Evolutionary conservation across 2,797 vertebrate genomes (phyloP), one percentile per base, ranked within the genome.

Genomic region (Salmo trutta): DNA sequence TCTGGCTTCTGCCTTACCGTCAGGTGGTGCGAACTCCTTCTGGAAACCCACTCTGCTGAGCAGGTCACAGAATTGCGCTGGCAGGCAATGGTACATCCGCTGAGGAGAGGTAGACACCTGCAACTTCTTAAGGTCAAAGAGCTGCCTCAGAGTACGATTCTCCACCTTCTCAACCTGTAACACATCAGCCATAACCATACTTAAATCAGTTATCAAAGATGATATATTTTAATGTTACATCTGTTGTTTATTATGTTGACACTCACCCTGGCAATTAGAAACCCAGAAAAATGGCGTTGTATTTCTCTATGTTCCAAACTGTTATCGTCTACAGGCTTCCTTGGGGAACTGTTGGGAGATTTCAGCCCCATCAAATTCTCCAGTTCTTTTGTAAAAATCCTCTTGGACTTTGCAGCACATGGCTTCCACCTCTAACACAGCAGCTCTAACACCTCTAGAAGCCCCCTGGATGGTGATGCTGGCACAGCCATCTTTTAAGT

Each of bases 81-180:
- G 94, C 62, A 98, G 91, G 8, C 75, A 17, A 75, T 97, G 96
- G 74, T 95, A 95, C 82, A 98, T 75, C 3, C 0, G 68, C 29
- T 70, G 1, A 0, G 64, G 77, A 67, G 0, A 10, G 51, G 0
- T 19, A 79, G 89, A 75, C 31, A 4, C 3, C 31, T 41, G 17
- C 0, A 91, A 51, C 84, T 86, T 91, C 87, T 94, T 95, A 6
- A 78, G 52, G 1, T 93, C 75, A 83, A 96, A 98, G 51, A 92
- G 78, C 66, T 8, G 4, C 81, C 71, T 15, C 81, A 99, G 88
- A 1, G 83, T 1, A 0, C 0, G 0, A 82, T 97, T 98, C 17
- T 91, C 17, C 79, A 98, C 91, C 84, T 81, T 86, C 21, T 97
- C 95, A 62, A 96, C 65, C 98, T 99, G 77, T 10, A 91, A 89